phyloP scores from a whole-genome alignment of 1,140 invertebrate genomes.

The Neodiprion virginianus region DNA sequence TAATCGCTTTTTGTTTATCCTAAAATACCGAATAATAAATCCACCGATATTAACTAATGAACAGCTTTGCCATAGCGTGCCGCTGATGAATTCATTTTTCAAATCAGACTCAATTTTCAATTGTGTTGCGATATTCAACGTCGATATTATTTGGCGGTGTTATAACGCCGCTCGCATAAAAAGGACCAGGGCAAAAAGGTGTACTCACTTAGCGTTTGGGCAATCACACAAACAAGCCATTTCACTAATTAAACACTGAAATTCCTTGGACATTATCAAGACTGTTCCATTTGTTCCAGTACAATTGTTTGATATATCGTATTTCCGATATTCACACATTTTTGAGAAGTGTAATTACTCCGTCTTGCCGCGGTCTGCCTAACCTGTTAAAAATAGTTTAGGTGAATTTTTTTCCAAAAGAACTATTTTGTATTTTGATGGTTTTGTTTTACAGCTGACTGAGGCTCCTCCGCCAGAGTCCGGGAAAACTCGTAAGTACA shows the following conservation, averaged over 20 bases:
- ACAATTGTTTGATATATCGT: no score
- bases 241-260: background rate
- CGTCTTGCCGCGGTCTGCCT: no score
- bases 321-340: no score
- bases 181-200: conserved; percentile 17
- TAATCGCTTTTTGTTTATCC: conserved; percentile 2
- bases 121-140: no score
- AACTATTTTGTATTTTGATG: conserved; percentile 1
- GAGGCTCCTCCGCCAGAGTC: conserved; percentile 41
- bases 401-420: background rate
- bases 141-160: background rate
- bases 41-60: background rate
- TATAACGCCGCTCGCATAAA: conserved; percentile 18
- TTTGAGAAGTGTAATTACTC: no score
- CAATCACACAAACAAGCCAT: conserved; percentile 18
- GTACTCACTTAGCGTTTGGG: conserved; percentile 18
- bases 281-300: no score
- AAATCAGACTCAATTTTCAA: no score
- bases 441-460: conserved; percentile 48
- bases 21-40: background rate
- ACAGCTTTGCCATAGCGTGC: no score
- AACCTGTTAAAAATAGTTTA: no score
- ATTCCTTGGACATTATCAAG: no score
- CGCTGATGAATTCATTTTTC: no score
- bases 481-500: conserved; percentile 40